phyloP scores from a whole-genome alignment of 1,140 invertebrate genomes.

The Procambarus virginalis region DNA sequence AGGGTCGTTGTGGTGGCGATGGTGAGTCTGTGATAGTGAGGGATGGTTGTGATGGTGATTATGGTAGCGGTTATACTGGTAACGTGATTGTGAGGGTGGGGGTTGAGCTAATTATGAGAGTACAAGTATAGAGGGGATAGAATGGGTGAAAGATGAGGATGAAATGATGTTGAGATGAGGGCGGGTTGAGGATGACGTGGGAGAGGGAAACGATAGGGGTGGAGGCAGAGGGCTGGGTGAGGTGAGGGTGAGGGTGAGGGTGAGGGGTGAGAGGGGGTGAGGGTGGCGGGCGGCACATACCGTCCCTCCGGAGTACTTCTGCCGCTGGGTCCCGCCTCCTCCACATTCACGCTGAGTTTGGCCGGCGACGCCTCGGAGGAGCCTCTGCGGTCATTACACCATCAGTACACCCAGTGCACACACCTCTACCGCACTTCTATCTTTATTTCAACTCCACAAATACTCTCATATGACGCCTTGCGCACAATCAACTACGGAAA shows the following conservation, averaged over 20 bases:
- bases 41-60: background rate
- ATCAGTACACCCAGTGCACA: constrained; percentile 6
- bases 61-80: background rate
- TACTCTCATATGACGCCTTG: background rate
- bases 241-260: background rate
- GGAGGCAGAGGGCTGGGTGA: too few species aligned
- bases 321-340: constrained; percentile 7
- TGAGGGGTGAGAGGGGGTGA: background rate
- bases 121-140: too few species aligned
- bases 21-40: background rate
- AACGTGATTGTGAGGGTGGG: too few species aligned
- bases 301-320: constrained; percentile 35
- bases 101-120: background rate
- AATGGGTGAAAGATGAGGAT: background rate
- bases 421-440: background rate
- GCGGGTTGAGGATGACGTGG: background rate
- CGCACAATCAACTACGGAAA: background rate
- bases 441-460: background rate
- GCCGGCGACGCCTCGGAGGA: constrained; percentile 35
- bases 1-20: background rate
- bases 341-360: background rate
- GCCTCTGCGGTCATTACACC: constrained; percentile 6
- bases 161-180: background rate
- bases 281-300: constrained; percentile 1
- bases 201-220: background rate